Base-by-base conservation (phyloP, 2,113 vertebrate species). In the Cynocephalus volans region DNA sequence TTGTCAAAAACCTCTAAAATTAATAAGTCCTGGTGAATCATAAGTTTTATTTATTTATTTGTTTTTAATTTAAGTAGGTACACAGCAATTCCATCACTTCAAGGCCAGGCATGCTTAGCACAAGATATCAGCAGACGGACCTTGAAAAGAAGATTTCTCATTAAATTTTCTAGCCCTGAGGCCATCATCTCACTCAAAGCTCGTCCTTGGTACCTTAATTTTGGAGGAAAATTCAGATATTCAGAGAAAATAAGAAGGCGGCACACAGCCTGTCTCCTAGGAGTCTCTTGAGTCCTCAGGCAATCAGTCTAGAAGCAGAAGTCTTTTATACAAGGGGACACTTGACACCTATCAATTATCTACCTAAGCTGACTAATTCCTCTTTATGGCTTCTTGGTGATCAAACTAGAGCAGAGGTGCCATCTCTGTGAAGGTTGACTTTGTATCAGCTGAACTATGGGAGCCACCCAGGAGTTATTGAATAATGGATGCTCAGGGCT, bases 301-400 rank as follows among this genome's bases (percentile, higher is more conserved):
- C 82, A 93, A 90, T 92, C 80, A 80, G 45, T 96, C 75, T 64
- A 97, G 95, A 94, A 95, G 73, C 36, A 95, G 79, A 94, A 80
- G 52, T 91, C 81, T 90, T 96, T 97, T 93, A 48, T 76, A 70
- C 79, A 97, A 97, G 96, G 85, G 88, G 82, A 86, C 91, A 93
- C 45, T 73, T 96, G 86, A 97, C 50, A 89, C 54, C 80, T 75
- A 97, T 97, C 97, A 92, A 84, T 97, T 97, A 97, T 94, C 95
- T 52, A 76, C 75, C 93, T 95, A 89, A 97, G 4, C 75, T 12
- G 72, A 77, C 11, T 96, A 97, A 95, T 97, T 95, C 73, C 67
- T 83, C 41, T 96, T 97, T 93, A 98, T 84, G 50, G 62, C 79
- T 97, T 97, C 89, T 95, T 93, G 87, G 89, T 87, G 88, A 94